These are phyloP conservation scores for Rhinella marina DNA, from an alignment of 2,797 vertebrate genomes.

Conservation along the genomic window DNA sequence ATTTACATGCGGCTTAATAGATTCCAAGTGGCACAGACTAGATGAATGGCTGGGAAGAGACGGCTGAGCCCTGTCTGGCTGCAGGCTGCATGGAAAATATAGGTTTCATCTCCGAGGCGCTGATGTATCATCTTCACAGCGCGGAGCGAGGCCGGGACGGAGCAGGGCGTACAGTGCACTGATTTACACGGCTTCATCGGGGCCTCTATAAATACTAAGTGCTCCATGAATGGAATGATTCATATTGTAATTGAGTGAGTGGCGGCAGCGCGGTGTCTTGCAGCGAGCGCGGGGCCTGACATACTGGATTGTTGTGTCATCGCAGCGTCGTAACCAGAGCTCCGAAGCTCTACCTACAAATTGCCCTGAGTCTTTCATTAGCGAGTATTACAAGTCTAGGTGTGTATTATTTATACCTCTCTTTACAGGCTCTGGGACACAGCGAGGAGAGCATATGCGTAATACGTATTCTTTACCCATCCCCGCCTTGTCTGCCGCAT, in stretches of 20 bases:
- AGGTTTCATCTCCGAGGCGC: slow-evolving; percentile 3
- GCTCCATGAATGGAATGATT: slow-evolving; percentile 54
- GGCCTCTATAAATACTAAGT: slow-evolving; percentile 53
- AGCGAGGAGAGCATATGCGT: slow-evolving; percentile 16
- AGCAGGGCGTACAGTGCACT: slow-evolving; percentile 12
- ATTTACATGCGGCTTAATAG: slow-evolving; percentile 45
- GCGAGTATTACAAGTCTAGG: slow-evolving; percentile 53
- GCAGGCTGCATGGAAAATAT: slow-evolving; percentile 21
- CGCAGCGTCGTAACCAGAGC: not conserved
- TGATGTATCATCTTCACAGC: slow-evolving; percentile 33
- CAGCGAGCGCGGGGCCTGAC: slow-evolving; percentile 17
- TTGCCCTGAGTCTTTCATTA: slow-evolving; percentile 41
- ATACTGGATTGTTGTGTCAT: slow-evolving; percentile 50
- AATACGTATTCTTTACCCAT: slow-evolving; percentile 15
- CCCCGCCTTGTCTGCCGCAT: slow-evolving; percentile 40
- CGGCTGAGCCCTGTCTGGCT: slow-evolving; percentile 35
- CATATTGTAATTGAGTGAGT: slow-evolving; percentile 45
- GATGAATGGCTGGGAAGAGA: slow-evolving; percentile 36
- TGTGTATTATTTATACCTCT: slow-evolving; percentile 39
- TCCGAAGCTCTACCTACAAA: slow-evolving; percentile 2
- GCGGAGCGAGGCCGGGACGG: slow-evolving; percentile 16
- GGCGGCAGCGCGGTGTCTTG: slow-evolving; percentile 55
- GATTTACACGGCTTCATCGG: slow-evolving; percentile 51
- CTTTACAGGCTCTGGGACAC: not conserved
- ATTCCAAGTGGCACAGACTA: slow-evolving; percentile 21